phyloP scores from a whole-genome alignment of 2,888 invertebrate genomes.

The Beris morrisii region DNA sequence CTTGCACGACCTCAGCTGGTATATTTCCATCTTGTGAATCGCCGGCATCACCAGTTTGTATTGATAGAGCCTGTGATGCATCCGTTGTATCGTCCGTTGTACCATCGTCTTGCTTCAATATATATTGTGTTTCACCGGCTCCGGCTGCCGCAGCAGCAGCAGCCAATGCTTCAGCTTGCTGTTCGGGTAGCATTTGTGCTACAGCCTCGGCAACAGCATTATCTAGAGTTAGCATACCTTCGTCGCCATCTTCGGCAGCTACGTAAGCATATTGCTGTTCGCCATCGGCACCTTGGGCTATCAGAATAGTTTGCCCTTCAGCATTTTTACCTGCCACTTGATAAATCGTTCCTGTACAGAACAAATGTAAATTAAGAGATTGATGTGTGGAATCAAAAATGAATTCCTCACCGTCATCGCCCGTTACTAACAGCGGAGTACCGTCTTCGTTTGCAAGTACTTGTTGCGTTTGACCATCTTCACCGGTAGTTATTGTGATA shows the following conservation, averaged over 20 bases:
- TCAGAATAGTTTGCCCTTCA: constrained; percentile 73
- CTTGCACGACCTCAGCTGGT: constrained; percentile 83
- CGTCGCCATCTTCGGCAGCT: constrained; percentile 64
- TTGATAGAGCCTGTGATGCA: constrained; percentile 37
- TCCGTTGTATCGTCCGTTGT: constrained; percentile 38
- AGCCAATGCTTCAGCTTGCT: constrained; percentile 47
- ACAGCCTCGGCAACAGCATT: constrained; percentile 56
- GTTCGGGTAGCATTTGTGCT: constrained; percentile 50
- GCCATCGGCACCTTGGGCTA: constrained; percentile 74
- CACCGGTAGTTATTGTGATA: constrained; percentile 30
- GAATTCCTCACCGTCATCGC: constrained; percentile 68
- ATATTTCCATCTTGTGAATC: constrained; percentile 71
- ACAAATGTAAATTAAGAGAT: background rate
- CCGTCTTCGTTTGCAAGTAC: constrained; percentile 61
- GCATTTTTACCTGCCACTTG: constrained; percentile 79
- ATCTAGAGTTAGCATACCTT: constrained; percentile 56
- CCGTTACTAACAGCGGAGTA: constrained; percentile 75
- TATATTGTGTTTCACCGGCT: constrained; percentile 49
- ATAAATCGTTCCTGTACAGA: constrained; percentile 50
- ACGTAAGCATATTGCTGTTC: constrained; percentile 73
- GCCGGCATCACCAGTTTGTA: constrained; percentile 45
- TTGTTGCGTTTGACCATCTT: constrained; percentile 60
- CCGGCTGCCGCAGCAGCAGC: constrained; percentile 43
- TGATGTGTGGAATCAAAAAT: background rate
- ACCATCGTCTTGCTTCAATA: constrained; percentile 50